Evolutionary conservation across 2,888 invertebrate species (phyloP).

Genomic region (Caenorhabditis macrosperma): DNA sequence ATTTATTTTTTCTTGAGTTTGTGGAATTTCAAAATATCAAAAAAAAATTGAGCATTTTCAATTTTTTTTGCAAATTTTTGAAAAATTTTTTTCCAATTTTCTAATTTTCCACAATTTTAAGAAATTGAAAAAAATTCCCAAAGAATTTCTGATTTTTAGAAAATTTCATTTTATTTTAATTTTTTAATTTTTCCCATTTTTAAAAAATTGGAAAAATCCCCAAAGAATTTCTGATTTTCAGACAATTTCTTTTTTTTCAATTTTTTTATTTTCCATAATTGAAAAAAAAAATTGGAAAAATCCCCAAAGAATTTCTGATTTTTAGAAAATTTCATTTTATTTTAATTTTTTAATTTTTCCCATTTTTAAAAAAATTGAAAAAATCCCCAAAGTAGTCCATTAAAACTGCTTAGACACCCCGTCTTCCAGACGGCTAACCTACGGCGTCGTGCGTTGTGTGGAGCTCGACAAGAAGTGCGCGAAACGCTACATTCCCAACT

Average conservation of each 20-base stretch:
- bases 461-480: slow-evolving; percentile 34
- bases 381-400: no score
- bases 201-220: no score
- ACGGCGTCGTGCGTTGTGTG: slow-evolving; percentile 8
- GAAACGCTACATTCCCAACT: slow-evolving; percentile 21
- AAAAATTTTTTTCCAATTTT: no score
- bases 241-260: no score
- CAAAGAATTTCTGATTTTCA: no score
- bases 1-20: no score
- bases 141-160: background rate
- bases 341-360: background rate
- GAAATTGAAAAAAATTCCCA: background rate
- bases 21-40: no score
- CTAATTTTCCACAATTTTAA: no score
- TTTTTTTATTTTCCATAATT: no score
- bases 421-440: slow-evolving; percentile 23
- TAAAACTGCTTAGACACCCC: background rate
- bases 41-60: background rate
- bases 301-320: background rate
- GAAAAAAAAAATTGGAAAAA: background rate
- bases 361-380: no score
- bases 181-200: background rate
- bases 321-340: slow-evolving; percentile 16
- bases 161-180: slow-evolving; percentile 4
- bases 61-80: no score